Evolutionary conservation across 64 coral and sea anemone genomes (phyloP).

Genomic region (Stylophora pistillata): DNA sequence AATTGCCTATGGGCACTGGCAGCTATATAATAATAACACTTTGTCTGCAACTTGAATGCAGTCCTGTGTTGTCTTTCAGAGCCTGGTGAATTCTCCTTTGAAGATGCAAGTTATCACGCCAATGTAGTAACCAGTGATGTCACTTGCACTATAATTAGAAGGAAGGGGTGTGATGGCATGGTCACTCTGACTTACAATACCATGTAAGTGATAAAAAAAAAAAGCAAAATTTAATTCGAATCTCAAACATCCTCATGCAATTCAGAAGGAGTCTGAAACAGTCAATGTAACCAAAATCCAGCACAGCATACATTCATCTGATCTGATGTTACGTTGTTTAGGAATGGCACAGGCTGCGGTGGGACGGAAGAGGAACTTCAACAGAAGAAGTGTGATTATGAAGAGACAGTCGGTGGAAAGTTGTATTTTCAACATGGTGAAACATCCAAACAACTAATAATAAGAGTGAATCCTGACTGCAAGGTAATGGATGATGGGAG

Average conservation of each 20-base stretch:
- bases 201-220: conserved; percentile 54
- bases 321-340: not conserved
- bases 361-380: conserved; percentile 53
- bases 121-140: conserved; percentile 78
- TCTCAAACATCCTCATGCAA: too few species aligned
- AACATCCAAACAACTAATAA: conserved; percentile 67
- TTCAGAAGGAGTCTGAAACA: too few species aligned
- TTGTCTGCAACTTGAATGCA: too few species aligned
- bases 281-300: too few species aligned
- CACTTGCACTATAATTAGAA: conserved; percentile 62
- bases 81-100: conserved; percentile 84
- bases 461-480: conserved; percentile 84
- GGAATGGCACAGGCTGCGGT: conserved; percentile 76
- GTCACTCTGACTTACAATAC: conserved; percentile 77
- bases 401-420: conserved; percentile 32
- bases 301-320: not conserved
- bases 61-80: conserved; percentile 47
- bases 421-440: conserved; percentile 90
- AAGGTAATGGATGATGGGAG: conserved; percentile 42
- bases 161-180: conserved; percentile 72
- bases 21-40: too few species aligned
- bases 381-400: conserved; percentile 62
- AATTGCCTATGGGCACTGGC: too few species aligned
- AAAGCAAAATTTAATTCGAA: too few species aligned
- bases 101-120: conserved; percentile 83